A percentile compares a stretch with the other conserved stretches of the same genome.
Conservation (phyloP, 2,113 vertebrate genomes). For the Embiotoca jacksoni region DNA sequence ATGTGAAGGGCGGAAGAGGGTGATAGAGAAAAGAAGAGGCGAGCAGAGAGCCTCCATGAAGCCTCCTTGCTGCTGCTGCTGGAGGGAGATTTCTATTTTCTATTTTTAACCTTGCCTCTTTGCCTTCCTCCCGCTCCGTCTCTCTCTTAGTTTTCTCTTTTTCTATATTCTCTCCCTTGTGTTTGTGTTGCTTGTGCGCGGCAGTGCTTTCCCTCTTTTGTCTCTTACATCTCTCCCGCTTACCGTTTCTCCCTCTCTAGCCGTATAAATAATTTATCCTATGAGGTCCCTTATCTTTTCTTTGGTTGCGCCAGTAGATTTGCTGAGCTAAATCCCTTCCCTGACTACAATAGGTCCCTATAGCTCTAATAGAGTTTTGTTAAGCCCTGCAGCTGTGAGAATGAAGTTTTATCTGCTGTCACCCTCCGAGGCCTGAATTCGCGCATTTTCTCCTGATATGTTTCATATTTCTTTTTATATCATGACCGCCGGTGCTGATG, state of each 20-base stretch:
- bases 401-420: slow-evolving; percentile 44
- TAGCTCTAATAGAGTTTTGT: slow-evolving; percentile 47
- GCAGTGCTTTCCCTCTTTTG: slow-evolving; percentile 44
- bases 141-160: slow-evolving; percentile 11
- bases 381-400: slow-evolving; percentile 55
- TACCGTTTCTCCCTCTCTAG: slow-evolving; percentile 27
- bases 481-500: background rate
- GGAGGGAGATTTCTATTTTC: slow-evolving; percentile 46
- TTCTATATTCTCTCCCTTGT: slow-evolving; percentile 26
- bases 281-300: slow-evolving; percentile 70
- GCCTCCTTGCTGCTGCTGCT: slow-evolving; percentile 44
- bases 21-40: slow-evolving; percentile 1
- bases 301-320: slow-evolving; percentile 58
- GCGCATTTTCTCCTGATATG: slow-evolving; percentile 1
- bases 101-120: slow-evolving; percentile 59
- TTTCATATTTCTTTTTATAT: slow-evolving; percentile 2
- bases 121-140: slow-evolving; percentile 23
- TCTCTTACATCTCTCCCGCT: slow-evolving; percentile 48
- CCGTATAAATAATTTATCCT: slow-evolving; percentile 78
- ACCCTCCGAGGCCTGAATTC: slow-evolving; percentile 8
- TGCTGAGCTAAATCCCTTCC: slow-evolving; percentile 67
- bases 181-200: slow-evolving; percentile 28
- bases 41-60: slow-evolving; percentile 36
- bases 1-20: background rate
- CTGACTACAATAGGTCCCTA: slow-evolving; percentile 42